A percentile compares a stretch with the other conserved stretches of the same genome.
These are phyloP conservation scores for Cerceris rybyensis DNA, from an alignment of 2,888 invertebrate species.

Conservation along the genomic window DNA sequence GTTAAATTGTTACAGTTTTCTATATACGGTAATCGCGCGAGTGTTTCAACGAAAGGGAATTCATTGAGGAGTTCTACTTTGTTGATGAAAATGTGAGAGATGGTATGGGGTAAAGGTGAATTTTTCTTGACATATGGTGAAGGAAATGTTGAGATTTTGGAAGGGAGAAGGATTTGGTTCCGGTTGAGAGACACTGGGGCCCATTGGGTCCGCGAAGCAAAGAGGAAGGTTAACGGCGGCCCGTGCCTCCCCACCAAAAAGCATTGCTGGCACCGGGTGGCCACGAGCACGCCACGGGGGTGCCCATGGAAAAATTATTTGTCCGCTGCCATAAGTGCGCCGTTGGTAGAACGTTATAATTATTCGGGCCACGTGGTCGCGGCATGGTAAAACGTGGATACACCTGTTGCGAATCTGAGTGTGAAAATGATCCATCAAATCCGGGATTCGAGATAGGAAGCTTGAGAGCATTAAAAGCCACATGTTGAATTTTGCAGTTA, in stretches of 20 bases:
- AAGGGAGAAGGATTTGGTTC: background rate
- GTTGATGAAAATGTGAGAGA: too few relatives aligned
- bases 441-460: background rate
- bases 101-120: too few relatives aligned
- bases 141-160: conserved; percentile 31
- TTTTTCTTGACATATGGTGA: background rate
- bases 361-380: conserved; percentile 58
- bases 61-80: too few relatives aligned
- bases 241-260: conserved; percentile 73
- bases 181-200: conserved; percentile 61
- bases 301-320: conserved; percentile 76
- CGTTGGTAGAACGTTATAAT: conserved; percentile 57
- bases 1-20: too few relatives aligned
- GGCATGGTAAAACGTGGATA: conserved; percentile 4
- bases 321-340: conserved; percentile 61
- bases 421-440: background rate
- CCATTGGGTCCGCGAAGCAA: conserved; percentile 56
- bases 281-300: conserved; percentile 78
- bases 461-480: too few relatives aligned
- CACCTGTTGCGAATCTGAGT: background rate
- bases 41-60: too few relatives aligned
- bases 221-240: conserved; percentile 72
- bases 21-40: too few relatives aligned
- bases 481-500: too few relatives aligned
- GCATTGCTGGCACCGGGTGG: conserved; percentile 74